These are phyloP conservation scores for Eilema depressum DNA, from an alignment of 2,888 invertebrate species.

Conservation along the genomic window DNA sequence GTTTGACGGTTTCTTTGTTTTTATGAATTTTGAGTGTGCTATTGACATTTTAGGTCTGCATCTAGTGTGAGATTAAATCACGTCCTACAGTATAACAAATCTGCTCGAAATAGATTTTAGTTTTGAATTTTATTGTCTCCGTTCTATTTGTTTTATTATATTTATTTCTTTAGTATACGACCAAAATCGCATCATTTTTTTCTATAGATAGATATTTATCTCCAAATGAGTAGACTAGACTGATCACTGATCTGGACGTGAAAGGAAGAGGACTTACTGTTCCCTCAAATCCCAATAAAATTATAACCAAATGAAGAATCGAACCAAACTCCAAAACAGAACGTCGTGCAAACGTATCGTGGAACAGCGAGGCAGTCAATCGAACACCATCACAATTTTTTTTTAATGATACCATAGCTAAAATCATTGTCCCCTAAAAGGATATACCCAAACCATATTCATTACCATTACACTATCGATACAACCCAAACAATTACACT, in stretches of 20 bases:
- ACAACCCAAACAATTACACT: slow-evolving; percentile 47
- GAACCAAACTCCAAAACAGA: background rate
- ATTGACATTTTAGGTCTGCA: slow-evolving; percentile 5
- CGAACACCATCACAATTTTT: background rate
- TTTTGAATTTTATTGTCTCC: background rate
- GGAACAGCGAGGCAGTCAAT: background rate
- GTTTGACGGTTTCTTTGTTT: slow-evolving; percentile 41
- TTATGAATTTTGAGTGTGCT: slow-evolving; percentile 26
- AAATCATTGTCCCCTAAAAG: background rate
- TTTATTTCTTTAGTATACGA: no score
- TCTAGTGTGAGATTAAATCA: slow-evolving; percentile 8
- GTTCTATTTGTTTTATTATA: background rate
- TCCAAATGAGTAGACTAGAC: no score
- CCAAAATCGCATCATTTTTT: no score
- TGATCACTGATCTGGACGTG: background rate
- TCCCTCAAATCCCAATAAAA: background rate
- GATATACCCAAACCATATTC: slow-evolving; percentile 10
- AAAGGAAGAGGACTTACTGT: background rate
- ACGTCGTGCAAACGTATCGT: background rate
- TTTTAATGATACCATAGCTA: background rate
- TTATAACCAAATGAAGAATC: background rate
- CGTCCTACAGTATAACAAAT: background rate
- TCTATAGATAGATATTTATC: no score
- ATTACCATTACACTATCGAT: slow-evolving; percentile 28
- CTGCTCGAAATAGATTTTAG: background rate